phyloP scores from a whole-genome alignment of 2,888 invertebrate species.

The Beris chalybata region DNA sequence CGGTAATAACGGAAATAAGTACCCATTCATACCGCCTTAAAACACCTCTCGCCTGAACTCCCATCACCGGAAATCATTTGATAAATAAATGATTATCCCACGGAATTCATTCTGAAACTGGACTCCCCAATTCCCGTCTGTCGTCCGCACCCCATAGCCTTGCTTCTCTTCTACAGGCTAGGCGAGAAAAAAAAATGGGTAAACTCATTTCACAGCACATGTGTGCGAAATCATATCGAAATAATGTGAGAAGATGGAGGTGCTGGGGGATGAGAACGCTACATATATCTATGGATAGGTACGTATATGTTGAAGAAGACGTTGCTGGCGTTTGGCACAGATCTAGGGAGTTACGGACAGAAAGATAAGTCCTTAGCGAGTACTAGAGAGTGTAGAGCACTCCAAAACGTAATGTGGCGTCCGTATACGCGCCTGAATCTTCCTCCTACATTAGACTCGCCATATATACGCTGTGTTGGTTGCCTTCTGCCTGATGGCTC shows the following conservation, averaged over 20 bases:
- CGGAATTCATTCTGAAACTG: constrained; percentile 27
- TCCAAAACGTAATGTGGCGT: constrained; percentile 36
- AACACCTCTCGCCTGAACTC: constrained; percentile 36
- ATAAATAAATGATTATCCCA: constrained; percentile 40
- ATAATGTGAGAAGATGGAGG: constrained; percentile 35
- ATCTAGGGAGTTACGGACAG: constrained; percentile 24
- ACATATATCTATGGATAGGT: not conserved
- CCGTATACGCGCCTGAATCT: constrained; percentile 13
- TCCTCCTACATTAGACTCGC: too few relatives aligned
- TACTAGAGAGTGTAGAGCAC: constrained; percentile 35
- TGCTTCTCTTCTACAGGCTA: too few relatives aligned
- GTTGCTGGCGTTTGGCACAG: constrained; percentile 3
- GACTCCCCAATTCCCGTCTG: not conserved
- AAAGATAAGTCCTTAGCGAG: constrained; percentile 34
- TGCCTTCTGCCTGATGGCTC: constrained; percentile 26
- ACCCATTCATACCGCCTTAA: constrained; percentile 25
- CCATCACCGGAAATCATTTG: constrained; percentile 38
- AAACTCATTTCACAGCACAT: constrained; percentile 7
- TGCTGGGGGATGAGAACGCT: constrained; percentile 17
- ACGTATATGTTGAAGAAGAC: not conserved
- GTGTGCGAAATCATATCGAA: constrained; percentile 37
- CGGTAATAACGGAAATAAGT: not conserved
- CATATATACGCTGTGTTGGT: not conserved
- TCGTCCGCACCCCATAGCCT: too few relatives aligned
- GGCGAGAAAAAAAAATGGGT: too few relatives aligned